These are phyloP conservation scores for Digitonthophagus gazella DNA, from an alignment of 2,888 invertebrate genomes.

Conservation along the genomic window DNA sequence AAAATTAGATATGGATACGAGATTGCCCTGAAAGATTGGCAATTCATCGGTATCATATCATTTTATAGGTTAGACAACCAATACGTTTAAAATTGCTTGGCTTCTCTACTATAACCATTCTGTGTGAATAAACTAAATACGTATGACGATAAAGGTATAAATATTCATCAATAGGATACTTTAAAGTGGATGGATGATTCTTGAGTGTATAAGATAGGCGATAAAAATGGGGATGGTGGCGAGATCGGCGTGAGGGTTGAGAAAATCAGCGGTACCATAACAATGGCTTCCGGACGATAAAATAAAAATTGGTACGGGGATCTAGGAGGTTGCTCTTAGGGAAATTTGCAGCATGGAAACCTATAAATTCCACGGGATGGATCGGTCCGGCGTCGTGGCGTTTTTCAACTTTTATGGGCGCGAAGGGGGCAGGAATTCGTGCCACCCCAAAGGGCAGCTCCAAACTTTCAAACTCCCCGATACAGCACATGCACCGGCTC, in stretches of 20 bases:
- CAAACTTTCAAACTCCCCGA: slow-evolving; percentile 39
- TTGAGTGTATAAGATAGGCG: slow-evolving; percentile 26
- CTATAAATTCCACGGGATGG: slow-evolving; percentile 36
- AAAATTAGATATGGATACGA: too few relatives aligned
- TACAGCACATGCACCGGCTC: slow-evolving; percentile 34
- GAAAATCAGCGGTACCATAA: slow-evolving; percentile 33
- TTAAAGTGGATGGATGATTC: not conserved
- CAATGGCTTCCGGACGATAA: slow-evolving; percentile 36
- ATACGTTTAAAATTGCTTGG: too few relatives aligned
- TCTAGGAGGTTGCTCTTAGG: slow-evolving; percentile 34
- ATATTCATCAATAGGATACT: not conserved
- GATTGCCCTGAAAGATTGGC: too few relatives aligned
- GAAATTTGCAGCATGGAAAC: slow-evolving; percentile 38
- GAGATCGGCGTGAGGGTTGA: not conserved
- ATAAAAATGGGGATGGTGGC: slow-evolving; percentile 26
- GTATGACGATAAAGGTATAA: not conserved
- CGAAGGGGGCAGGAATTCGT: slow-evolving; percentile 41
- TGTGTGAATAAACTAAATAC: too few relatives aligned
- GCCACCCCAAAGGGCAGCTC: slow-evolving; percentile 38
- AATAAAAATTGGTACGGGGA: slow-evolving; percentile 38
- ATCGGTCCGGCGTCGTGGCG: slow-evolving; percentile 37
- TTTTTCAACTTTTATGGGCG: slow-evolving; percentile 42
- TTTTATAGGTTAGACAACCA: too few relatives aligned
- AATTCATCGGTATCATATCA: too few relatives aligned
- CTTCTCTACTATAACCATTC: too few relatives aligned